phyloP scores from a whole-genome alignment of 1,140 invertebrate species.

The Charaxes varanes region DNA sequence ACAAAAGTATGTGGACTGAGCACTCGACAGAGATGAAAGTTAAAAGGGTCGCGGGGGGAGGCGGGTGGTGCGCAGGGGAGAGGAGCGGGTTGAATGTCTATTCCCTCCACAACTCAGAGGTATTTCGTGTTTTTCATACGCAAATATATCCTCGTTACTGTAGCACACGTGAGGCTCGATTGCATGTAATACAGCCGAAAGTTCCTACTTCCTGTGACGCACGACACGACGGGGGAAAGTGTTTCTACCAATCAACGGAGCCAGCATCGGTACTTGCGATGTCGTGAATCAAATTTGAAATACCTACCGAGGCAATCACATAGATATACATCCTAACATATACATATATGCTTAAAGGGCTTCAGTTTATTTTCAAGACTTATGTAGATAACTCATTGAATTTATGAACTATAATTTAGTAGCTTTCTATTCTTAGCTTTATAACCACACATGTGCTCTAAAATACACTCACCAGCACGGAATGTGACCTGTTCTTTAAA shows the following conservation, averaged over 20 bases:
- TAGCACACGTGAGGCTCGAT: conserved; percentile 66
- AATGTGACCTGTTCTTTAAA: no score
- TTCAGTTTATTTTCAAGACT: no score
- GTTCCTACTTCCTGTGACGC: conserved; percentile 2
- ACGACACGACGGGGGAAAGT: conserved; percentile 11
- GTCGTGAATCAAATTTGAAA: conserved; percentile 4
- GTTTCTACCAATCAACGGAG: conserved; percentile 14
- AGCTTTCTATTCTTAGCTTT: no score
- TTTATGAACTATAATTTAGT: no score
- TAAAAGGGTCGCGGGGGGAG: conserved; percentile 67
- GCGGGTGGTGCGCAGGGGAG: conserved; percentile 24
- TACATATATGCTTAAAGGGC: no score
- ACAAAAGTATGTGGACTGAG: conserved; percentile 73
- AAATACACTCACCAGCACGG: no score
- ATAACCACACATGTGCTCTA: no score
- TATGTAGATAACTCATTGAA: no score
- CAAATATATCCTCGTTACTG: conserved; percentile 73
- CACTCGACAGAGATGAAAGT: conserved; percentile 73
- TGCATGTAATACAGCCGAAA: conserved; percentile 39
- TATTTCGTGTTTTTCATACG: conserved; percentile 75
- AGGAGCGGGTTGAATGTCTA: conserved; percentile 68
- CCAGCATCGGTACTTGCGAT: no score
- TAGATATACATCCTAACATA: no score
- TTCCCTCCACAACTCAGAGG: conserved; percentile 72
- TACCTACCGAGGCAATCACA: no score